A percentile compares a stretch with the other conserved stretches of the same genome.
Evolutionary conservation across 1,140 invertebrate genomes (phyloP).

Genomic region (Sinella curviseta): DNA sequence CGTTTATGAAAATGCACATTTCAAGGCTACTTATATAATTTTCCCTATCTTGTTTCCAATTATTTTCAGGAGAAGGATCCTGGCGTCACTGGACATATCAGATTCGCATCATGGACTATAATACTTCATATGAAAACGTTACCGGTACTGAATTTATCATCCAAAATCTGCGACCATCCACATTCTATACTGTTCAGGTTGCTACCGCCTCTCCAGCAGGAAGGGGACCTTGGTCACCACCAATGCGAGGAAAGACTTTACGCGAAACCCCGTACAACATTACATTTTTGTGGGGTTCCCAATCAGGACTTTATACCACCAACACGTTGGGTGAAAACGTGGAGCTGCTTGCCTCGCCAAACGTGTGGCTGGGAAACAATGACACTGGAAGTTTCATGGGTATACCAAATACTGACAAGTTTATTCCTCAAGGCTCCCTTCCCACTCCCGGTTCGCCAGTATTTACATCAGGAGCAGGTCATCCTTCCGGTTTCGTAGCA

Average conservation of each 20-base stretch:
- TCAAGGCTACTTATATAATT: not conserved
- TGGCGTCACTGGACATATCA: slow-evolving; percentile 85
- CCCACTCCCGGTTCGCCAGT: not conserved
- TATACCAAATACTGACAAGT: not conserved
- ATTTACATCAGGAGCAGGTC: not conserved
- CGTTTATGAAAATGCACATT: not conserved
- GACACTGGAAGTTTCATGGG: not conserved
- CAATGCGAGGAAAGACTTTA: slow-evolving; percentile 67
- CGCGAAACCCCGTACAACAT: slow-evolving; percentile 53
- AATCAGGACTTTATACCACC: slow-evolving; percentile 38
- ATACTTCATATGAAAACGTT: slow-evolving; percentile 56
- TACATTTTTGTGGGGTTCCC: slow-evolving; percentile 43
- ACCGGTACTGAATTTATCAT: slow-evolving; percentile 60
- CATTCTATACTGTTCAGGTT: slow-evolving; percentile 68
- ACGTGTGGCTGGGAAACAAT: slow-evolving; percentile 9
- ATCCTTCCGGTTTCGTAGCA: not conserved
- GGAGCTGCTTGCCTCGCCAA: slow-evolving; percentile 28
- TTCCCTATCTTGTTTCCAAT: not conserved
- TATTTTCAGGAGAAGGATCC: slow-evolving; percentile 63
- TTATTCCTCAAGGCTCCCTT: not conserved
- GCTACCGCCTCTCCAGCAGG: slow-evolving; percentile 74
- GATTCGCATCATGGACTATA: slow-evolving; percentile 68
- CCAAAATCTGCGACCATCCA: slow-evolving; percentile 52
- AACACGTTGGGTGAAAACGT: slow-evolving; percentile 46
- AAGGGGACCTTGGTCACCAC: slow-evolving; percentile 72